Percentiles rank a stretch among this genome's conserved stretches.
These are phyloP conservation scores for Calameuta pallipes DNA, from an alignment of 2,888 invertebrate species.

Conservation along the genomic window DNA sequence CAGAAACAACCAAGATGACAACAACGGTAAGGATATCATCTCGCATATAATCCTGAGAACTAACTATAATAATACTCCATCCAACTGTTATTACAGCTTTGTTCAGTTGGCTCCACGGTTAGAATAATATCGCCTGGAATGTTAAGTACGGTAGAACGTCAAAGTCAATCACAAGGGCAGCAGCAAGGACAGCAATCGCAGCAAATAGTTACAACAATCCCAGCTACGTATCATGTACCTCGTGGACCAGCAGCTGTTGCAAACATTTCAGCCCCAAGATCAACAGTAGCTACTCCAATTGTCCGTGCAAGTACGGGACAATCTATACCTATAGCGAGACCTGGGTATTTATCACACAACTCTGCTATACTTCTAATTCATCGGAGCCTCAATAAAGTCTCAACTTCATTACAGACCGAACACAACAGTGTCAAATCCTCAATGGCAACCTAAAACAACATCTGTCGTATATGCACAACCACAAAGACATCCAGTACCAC, in stretches of 20 bases:
- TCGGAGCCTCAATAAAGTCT: not conserved
- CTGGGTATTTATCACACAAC: constrained; percentile 43
- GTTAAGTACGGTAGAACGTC: constrained; percentile 57
- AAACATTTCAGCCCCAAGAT: constrained; percentile 77
- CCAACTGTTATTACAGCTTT: constrained; percentile 45
- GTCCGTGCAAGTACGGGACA: constrained; percentile 59
- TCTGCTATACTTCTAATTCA: not conserved
- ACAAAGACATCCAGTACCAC: constrained; percentile 56
- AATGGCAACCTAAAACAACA: constrained; percentile 57
- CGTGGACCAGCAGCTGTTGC: constrained; percentile 80
- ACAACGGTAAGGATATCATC: constrained; percentile 29
- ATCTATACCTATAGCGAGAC: constrained; percentile 54
- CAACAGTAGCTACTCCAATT: constrained; percentile 71
- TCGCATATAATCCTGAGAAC: not conserved
- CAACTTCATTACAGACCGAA: constrained; percentile 40
- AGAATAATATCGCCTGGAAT: constrained; percentile 61
- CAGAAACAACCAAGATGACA: constrained; percentile 57
- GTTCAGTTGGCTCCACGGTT: constrained; percentile 59
- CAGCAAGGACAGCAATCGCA: constrained; percentile 45
- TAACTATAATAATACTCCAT: not conserved
- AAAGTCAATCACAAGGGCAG: constrained; percentile 46
- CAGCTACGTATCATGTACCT: constrained; percentile 66
- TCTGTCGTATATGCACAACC: constrained; percentile 59
- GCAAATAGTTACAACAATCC: constrained; percentile 62
- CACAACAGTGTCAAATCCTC: constrained; percentile 54